phyloP scores from a whole-genome alignment of 2,888 invertebrate genomes.

The Synanthedon vespiformis region DNA sequence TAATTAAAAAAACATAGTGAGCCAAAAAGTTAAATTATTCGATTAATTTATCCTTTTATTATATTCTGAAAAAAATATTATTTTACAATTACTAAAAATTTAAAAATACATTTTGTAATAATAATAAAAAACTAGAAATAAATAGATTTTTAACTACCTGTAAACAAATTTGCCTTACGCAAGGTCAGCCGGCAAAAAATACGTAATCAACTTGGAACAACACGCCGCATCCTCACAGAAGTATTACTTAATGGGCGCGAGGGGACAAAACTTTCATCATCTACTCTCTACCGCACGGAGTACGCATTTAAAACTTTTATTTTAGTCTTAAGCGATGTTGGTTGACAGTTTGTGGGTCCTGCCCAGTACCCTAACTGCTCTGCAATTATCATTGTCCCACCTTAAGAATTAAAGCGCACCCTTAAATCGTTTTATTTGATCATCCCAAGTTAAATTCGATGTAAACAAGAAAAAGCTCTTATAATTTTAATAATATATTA shows the following conservation, averaged over 20 bases:
- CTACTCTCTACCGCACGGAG: slow-evolving; percentile 20
- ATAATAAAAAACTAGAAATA: too few relatives aligned
- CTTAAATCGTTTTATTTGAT: slow-evolving; percentile 4
- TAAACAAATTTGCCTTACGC: too few relatives aligned
- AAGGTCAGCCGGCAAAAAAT: too few relatives aligned
- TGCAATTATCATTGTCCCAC: slow-evolving; percentile 8
- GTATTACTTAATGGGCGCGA: slow-evolving; percentile 24
- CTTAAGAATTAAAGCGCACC: slow-evolving; percentile 3
- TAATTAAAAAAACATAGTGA: too few relatives aligned
- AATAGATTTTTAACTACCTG: too few relatives aligned
- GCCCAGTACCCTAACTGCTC: slow-evolving; percentile 8
- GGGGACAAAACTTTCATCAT: slow-evolving; percentile 36
- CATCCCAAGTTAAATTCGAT: slow-evolving; percentile 3
- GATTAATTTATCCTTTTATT: too few relatives aligned
- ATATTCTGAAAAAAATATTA: too few relatives aligned
- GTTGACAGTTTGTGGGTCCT: slow-evolving; percentile 10
- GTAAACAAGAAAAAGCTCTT: slow-evolving; percentile 1
- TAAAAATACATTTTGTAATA: too few relatives aligned
- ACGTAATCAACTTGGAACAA: too few relatives aligned
- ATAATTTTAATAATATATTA: too few relatives aligned
- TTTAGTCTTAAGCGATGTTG: slow-evolving; percentile 25
- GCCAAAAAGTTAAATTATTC: too few relatives aligned
- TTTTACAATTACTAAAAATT: too few relatives aligned
- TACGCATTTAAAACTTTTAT: slow-evolving; percentile 35
- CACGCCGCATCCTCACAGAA: slow-evolving; percentile 19